Conservation (phyloP, 2,113 vertebrate species). For the Hucho hucho region DNA sequence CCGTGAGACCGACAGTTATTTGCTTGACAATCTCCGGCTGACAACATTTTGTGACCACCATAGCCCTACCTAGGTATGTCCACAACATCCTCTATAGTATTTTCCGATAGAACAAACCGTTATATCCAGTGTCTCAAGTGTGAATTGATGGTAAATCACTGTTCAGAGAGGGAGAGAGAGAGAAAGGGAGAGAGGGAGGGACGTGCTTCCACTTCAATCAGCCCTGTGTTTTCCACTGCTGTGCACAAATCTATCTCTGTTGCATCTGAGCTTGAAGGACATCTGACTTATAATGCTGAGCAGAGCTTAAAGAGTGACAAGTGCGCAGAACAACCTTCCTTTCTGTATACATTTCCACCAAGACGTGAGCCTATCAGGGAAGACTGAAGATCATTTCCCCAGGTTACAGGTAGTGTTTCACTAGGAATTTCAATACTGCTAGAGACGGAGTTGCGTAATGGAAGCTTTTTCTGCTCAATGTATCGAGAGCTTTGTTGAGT, state of each 20-base stretch:
- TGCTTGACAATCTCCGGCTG: no score
- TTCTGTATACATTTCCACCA: no score
- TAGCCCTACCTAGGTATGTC: no score
- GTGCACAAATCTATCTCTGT: neutral
- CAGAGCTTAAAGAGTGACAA: neutral
- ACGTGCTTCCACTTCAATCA: neutral
- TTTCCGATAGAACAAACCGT: neutral
- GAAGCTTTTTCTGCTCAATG: no score
- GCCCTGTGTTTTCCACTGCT: neutral
- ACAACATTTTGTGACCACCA: neutral
- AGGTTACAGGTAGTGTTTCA: no score
- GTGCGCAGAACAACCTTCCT: no score
- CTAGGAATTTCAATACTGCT: no score
- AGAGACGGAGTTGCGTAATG: no score
- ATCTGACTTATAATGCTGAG: conserved; percentile 1
- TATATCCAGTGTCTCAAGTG: conserved; percentile 4
- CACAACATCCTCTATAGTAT: neutral
- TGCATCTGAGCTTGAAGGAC: neutral
- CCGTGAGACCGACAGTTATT: neutral
- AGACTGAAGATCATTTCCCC: no score
- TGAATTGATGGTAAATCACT: conserved; percentile 8
- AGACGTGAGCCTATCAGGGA: no score
- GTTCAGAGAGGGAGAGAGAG: neutral
- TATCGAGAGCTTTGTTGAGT: no score
- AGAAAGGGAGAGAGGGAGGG: neutral